Evolutionary conservation across 2,888 invertebrate genomes (phyloP), one percentile per base, ranked within the genome.

Genomic region (Dioctria linearis): DNA sequence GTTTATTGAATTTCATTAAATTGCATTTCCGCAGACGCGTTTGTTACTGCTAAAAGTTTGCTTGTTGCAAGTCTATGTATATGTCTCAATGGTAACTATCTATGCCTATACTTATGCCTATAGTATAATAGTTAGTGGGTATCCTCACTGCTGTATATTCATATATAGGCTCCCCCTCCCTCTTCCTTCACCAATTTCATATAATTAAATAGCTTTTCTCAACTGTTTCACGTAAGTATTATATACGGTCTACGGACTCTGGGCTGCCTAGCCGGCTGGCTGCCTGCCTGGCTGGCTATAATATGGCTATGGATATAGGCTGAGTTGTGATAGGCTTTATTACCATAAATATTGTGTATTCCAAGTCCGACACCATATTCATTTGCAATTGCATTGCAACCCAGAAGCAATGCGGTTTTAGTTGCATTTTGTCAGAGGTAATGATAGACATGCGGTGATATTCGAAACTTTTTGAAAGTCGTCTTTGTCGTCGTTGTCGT

Each of bases 1-100:
- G 78, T 78, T 78, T 54, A 66, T 78, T 78, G 65, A 78, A 78
- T 78, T 78, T 66, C 65, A 66, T 78, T 78, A 66, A 78, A 78
- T 78, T 78, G 78, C 63, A 78, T 65, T 78, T 78, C 78, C 63
- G 78, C 78, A 73, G 73, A 73, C 73, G 73, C 73, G 73, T 73
- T 73, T 46, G 69, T n/a, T 67, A 13, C 49, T 37, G 67, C 25
- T 25, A 25, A 25, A 25, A 25, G 25, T 25, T 25, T 25, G 25
- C 25, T 25, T 25, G 25, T 25, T 25, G 25, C 25, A 25, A n/a
- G 25, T 25, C 25, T 25, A 25, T 25, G 25, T 25, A 25, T 25
- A 25, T 25, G 25, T 25, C 25, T 25, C 25, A 25, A 25, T 25
- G 25, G 1, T n/a, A n/a, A 25, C 25, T 25, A 2, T 25, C 25